phyloP scores from a whole-genome alignment of 1,140 invertebrate species.

The Drosophila lowei region DNA sequence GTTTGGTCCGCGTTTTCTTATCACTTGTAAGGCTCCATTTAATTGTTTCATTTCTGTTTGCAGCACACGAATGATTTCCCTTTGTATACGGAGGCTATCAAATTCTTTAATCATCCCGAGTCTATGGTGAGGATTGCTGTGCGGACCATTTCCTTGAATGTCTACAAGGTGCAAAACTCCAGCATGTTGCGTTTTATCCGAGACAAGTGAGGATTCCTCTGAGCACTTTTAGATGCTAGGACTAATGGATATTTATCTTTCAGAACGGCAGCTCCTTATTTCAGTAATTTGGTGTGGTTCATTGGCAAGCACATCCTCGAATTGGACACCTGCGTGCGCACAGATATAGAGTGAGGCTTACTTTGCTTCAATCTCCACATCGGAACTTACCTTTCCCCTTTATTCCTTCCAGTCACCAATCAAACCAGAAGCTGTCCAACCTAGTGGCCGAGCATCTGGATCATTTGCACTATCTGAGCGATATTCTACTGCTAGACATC shows the following conservation, averaged over 20 bases:
- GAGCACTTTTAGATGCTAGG: not conserved
- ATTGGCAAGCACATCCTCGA: conserved; percentile 99
- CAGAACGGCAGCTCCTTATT: conserved; percentile 97
- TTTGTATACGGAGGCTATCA: conserved; percentile 99
- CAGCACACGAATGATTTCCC: conserved; percentile 99
- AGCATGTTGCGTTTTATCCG: conserved; percentile 98
- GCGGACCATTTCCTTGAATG: conserved; percentile 97
- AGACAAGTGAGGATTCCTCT: conserved; percentile 85
- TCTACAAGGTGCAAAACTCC: conserved; percentile 96
- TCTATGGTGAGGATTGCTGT: conserved; percentile 99
- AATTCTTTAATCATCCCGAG: conserved; percentile 99
- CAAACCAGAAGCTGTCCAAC: conserved; percentile 94
- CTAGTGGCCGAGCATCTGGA: conserved; percentile 98
- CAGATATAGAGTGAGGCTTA: conserved; percentile 94
- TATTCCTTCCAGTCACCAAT: conserved; percentile 89
- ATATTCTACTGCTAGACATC: conserved; percentile 96
- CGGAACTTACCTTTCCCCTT: not conserved
- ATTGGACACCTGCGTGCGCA: conserved; percentile 96
- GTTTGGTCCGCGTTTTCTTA: conserved; percentile 17
- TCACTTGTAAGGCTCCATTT: no score
- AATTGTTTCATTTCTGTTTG: conserved; percentile 65
- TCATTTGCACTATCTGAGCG: conserved; percentile 98
- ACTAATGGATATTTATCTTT: not conserved
- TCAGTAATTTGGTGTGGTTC: conserved; percentile 99
- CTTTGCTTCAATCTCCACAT: fast-evolving